A percentile compares a stretch with the other conserved stretches of the same genome.
phyloP scores from a whole-genome alignment of 2,888 invertebrate genomes.

The Plebejus argus region DNA sequence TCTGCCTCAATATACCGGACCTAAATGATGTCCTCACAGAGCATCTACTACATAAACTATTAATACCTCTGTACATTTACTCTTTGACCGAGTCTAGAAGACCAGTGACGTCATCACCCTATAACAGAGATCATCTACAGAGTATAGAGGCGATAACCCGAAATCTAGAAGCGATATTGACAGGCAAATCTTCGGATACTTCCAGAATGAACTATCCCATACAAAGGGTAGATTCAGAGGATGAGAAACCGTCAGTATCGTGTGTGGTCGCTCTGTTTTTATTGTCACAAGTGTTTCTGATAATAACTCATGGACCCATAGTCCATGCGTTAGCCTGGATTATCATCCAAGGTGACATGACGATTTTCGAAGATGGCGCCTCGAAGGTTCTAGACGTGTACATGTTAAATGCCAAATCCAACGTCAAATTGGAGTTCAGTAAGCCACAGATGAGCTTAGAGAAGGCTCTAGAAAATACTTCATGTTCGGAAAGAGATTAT shows the following conservation, averaged over 20 bases:
- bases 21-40: constrained; percentile 96
- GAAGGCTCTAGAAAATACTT: constrained; percentile 83
- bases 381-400: constrained; percentile 85
- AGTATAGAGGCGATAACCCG: constrained; percentile 83
- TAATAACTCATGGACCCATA: constrained; percentile 94
- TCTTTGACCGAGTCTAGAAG: constrained; percentile 84
- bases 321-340: constrained; percentile 95
- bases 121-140: constrained; percentile 70
- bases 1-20: constrained; percentile 94
- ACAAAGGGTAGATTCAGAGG: constrained; percentile 73
- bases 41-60: constrained; percentile 94
- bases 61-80: constrained; percentile 96
- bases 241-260: constrained; percentile 88
- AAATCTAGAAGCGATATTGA: constrained; percentile 83
- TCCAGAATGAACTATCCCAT: constrained; percentile 61
- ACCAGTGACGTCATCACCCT: constrained; percentile 59
- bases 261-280: constrained; percentile 95
- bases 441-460: constrained; percentile 89
- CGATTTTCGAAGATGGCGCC: constrained; percentile 85
- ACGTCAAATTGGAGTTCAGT: constrained; percentile 82
- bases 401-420: constrained; percentile 78
- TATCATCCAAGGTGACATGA: constrained; percentile 90
- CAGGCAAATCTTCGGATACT: constrained; percentile 79
- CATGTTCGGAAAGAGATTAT: constrained; percentile 68
- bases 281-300: constrained; percentile 96